Conservation (phyloP, 2,888 invertebrate genomes). For the Cataglyphis rosenhaueri region DNA sequence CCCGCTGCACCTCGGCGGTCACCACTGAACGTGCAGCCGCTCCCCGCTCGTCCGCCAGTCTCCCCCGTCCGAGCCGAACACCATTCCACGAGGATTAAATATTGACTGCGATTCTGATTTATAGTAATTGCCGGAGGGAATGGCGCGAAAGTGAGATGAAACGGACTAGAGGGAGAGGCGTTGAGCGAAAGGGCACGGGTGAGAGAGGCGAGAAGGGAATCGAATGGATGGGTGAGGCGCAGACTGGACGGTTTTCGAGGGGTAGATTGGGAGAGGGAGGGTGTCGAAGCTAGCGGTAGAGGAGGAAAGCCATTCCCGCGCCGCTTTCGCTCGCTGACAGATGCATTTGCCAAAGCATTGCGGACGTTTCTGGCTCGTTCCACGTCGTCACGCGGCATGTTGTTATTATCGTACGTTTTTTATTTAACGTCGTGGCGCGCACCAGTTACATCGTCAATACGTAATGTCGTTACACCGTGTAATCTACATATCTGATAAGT, state of each 20-base stretch:
- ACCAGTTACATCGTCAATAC: conserved; percentile 44
- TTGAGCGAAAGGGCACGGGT: conserved; percentile 35
- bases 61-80: conserved; percentile 71
- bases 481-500: conserved; percentile 54
- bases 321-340: conserved; percentile 79
- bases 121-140: conserved; percentile 84
- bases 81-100: conserved; percentile 84
- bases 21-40: conserved; percentile 57
- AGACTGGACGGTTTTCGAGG: conserved; percentile 71
- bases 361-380: conserved; percentile 74
- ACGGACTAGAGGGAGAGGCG: conserved; percentile 60
- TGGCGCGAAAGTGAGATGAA: conserved; percentile 68
- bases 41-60: conserved; percentile 62
- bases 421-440: conserved; percentile 69
- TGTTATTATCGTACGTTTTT: conserved; percentile 77
- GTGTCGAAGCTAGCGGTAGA: conserved; percentile 43
- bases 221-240: conserved; percentile 65
- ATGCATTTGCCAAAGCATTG: conserved; percentile 80
- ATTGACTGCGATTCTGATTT: conserved; percentile 85
- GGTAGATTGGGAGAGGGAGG: conserved; percentile 39
- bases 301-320: conserved; percentile 77
- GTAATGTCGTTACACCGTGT: conserved; percentile 58
- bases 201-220: conserved; percentile 61
- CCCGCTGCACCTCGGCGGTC: conserved; percentile 69
- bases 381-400: conserved; percentile 73